phyloP scores from a whole-genome alignment of 2,888 invertebrate species.

The Hirtodrosophila trivittata region DNA sequence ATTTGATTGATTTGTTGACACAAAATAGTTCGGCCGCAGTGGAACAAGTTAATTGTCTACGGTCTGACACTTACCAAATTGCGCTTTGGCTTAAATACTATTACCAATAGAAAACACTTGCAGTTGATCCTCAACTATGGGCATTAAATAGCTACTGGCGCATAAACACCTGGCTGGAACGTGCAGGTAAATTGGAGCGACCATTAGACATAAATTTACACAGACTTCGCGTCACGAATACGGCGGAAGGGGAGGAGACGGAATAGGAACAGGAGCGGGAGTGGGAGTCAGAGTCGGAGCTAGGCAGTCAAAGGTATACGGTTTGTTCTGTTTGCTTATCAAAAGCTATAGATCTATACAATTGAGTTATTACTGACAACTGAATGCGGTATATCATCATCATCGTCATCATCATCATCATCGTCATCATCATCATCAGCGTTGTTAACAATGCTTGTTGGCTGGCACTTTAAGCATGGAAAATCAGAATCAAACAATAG shows the following conservation, averaged over 20 bases:
- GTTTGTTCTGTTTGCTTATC: slow-evolving; percentile 53
- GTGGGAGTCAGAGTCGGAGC: background rate
- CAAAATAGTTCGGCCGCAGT: slow-evolving; percentile 23
- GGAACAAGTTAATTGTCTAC: slow-evolving; percentile 65
- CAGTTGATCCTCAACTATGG: slow-evolving; percentile 3
- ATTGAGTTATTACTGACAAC: slow-evolving; percentile 74
- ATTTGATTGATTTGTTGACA: slow-evolving; percentile 77
- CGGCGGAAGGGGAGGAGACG: background rate
- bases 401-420: slow-evolving; percentile 17
- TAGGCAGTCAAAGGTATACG: slow-evolving; percentile 17
- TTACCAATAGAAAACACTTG: background rate
- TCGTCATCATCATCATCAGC: slow-evolving; percentile 26
- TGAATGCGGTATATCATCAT: slow-evolving; percentile 60
- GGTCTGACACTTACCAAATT: slow-evolving; percentile 67
- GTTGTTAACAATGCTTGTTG: slow-evolving; percentile 32
- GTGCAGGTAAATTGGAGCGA: slow-evolving; percentile 8
- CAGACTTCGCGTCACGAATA: slow-evolving; percentile 19
- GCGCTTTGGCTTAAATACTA: slow-evolving; percentile 33
- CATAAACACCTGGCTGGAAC: slow-evolving; percentile 11
- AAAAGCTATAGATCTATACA: slow-evolving; percentile 59
- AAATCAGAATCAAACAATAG: slow-evolving; percentile 70
- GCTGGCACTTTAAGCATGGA: slow-evolving; percentile 51
- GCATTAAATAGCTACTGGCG: background rate
- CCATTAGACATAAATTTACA: slow-evolving; percentile 38
- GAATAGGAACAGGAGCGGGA: slow-evolving; percentile 1